phyloP scores from a whole-genome alignment of 2,113 vertebrate species.

The Cervus canadensis region DNA sequence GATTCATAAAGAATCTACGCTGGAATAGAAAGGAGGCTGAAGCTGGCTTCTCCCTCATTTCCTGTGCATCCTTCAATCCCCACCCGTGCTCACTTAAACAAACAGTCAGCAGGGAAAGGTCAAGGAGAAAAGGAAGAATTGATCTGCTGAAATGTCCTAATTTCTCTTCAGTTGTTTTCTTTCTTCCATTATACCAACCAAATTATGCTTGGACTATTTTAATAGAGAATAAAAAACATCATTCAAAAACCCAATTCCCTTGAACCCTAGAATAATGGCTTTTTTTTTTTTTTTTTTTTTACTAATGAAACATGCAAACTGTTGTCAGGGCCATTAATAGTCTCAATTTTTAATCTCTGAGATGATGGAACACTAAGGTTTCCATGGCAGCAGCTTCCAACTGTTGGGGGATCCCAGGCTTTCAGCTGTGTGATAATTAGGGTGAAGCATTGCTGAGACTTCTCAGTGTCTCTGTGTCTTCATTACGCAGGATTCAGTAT shows the following conservation, averaged over 20 bases:
- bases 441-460: slow-evolving; percentile 51
- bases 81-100: background rate
- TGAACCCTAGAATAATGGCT: slow-evolving; percentile 69
- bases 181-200: slow-evolving; percentile 37
- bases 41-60: background rate
- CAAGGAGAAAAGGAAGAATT: background rate
- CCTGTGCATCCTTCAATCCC: background rate
- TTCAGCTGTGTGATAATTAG: slow-evolving; percentile 67
- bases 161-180: background rate
- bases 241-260: slow-evolving; percentile 66
- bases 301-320: slow-evolving; percentile 80
- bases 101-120: background rate
- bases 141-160: background rate
- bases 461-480: slow-evolving; percentile 33
- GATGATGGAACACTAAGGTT: slow-evolving; percentile 78
- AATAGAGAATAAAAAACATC: slow-evolving; percentile 62
- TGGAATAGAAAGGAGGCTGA: background rate
- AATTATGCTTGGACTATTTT: slow-evolving; percentile 43
- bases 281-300: slow-evolving; percentile 59
- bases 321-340: slow-evolving; percentile 73
- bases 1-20: background rate
- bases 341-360: slow-evolving; percentile 73
- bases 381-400: slow-evolving; percentile 75
- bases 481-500: slow-evolving; percentile 23
- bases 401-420: slow-evolving; percentile 61